These are phyloP conservation scores for Phasianus colchicus DNA, from an alignment of 2,113 vertebrate genomes.

Conservation along the genomic window DNA sequence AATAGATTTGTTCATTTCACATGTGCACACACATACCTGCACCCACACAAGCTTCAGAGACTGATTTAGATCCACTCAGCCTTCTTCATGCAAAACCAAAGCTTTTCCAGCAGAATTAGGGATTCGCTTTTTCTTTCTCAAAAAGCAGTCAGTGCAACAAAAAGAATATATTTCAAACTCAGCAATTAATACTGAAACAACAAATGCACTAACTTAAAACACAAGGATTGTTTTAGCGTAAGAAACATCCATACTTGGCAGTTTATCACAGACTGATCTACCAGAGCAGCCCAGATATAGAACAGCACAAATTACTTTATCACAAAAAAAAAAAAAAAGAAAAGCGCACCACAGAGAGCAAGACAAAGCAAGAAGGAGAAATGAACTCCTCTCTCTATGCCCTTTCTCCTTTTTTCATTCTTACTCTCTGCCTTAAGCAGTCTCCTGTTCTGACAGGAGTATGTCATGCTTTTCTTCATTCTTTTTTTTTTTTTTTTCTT, in stretches of 20 bases:
- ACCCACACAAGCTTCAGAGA: constrained; percentile 58
- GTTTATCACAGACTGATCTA: constrained; percentile 1
- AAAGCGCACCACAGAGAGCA: background rate
- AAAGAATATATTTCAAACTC: background rate
- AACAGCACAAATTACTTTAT: background rate
- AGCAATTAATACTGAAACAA: background rate
- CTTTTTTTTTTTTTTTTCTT: constrained; percentile 13
- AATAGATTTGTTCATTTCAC: background rate
- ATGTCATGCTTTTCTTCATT: constrained; percentile 30
- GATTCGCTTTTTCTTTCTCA: background rate
- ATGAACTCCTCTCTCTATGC: constrained; percentile 6
- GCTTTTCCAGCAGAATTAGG: background rate
- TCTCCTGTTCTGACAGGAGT: constrained; percentile 52
- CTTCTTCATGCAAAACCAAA: background rate
- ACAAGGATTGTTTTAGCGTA: background rate
- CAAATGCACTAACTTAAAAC: background rate
- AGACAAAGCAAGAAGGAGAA: background rate
- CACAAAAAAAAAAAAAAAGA: background rate
- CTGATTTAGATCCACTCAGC: constrained; percentile 28
- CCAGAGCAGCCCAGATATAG: constrained; percentile 7
- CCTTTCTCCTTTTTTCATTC: constrained; percentile 29
- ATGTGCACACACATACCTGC: constrained; percentile 43
- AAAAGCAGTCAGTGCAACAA: background rate
- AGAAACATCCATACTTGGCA: constrained; percentile 13
- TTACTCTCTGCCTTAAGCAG: constrained; percentile 57